These are phyloP conservation scores for Clarias fuscus DNA, from an alignment of 2,797 vertebrate species.

Conservation along the genomic window DNA sequence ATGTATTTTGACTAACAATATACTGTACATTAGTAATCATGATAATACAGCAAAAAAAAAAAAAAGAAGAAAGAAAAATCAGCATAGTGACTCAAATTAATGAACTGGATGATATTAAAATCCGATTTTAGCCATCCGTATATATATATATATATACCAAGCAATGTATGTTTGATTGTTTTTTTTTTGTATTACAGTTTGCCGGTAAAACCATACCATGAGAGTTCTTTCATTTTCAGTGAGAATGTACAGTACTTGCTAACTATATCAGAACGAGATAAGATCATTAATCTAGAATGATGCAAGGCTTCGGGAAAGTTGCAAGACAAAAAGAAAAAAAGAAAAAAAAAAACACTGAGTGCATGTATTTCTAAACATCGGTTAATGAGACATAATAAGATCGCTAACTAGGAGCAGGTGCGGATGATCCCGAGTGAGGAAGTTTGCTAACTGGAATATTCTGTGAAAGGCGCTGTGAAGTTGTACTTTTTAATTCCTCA, in stretches of 20 bases:
- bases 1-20: neutral
- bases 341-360: too few species aligned
- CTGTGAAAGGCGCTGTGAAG: neutral
- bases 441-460: slow-evolving; percentile 1
- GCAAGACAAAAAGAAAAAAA: neutral
- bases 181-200: neutral
- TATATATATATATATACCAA: neutral
- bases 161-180: neutral
- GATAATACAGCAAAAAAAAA: neutral
- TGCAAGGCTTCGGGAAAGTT: neutral
- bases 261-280: neutral
- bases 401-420: neutral
- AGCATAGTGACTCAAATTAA: neutral
- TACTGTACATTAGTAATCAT: neutral
- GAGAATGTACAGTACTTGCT: neutral
- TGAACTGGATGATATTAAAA: neutral
- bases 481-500: neutral
- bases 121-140: neutral
- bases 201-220: neutral
- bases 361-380: neutral
- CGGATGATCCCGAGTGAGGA: neutral
- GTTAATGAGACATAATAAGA: neutral
- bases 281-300: neutral
- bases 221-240: neutral
- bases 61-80: neutral